Percentiles rank a stretch among this genome's conserved stretches.
Conservation (phyloP, 2,797 vertebrate genomes). For the Spinibarbus caldwelli region DNA sequence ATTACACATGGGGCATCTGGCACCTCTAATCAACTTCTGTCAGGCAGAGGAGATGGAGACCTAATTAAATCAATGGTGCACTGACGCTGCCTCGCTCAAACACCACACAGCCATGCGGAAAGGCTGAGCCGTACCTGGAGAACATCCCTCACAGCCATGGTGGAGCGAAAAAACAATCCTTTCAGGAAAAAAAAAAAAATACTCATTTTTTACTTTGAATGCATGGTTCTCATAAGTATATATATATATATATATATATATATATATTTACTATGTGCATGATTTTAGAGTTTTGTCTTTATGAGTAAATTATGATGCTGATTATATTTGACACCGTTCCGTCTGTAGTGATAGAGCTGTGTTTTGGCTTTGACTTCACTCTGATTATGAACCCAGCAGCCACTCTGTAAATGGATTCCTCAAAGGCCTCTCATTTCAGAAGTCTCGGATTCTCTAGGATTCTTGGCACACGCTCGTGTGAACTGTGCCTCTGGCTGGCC, state of each 20-base stretch:
- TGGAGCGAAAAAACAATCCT: not conserved
- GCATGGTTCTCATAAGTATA: not conserved
- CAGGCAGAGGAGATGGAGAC: constrained; percentile 82
- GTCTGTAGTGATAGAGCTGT: constrained; percentile 20
- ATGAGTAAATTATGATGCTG: not conserved
- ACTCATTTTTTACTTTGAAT: not conserved
- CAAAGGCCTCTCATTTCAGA: constrained; percentile 53
- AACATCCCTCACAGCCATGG: constrained; percentile 8
- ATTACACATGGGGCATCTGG: constrained; percentile 85
- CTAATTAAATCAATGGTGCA: constrained; percentile 85
- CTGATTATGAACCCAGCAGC: constrained; percentile 41
- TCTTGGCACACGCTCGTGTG: constrained; percentile 48
- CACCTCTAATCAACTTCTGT: constrained; percentile 85
- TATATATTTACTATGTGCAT: no score
- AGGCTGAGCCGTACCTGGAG: constrained; percentile 49
- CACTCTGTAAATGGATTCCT: constrained; percentile 55
- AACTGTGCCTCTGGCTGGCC: constrained; percentile 16
- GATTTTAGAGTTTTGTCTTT: constrained; percentile 11
- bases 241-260: no score
- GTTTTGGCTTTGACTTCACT: constrained; percentile 37
- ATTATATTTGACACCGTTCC: constrained; percentile 25
- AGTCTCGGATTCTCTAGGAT: constrained; percentile 47
- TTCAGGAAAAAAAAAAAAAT: not conserved
- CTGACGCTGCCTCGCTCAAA: constrained; percentile 76
- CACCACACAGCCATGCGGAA: constrained; percentile 58